Conservation (phyloP, 2,888 invertebrate species). For the Epirrhoe tristata region DNA sequence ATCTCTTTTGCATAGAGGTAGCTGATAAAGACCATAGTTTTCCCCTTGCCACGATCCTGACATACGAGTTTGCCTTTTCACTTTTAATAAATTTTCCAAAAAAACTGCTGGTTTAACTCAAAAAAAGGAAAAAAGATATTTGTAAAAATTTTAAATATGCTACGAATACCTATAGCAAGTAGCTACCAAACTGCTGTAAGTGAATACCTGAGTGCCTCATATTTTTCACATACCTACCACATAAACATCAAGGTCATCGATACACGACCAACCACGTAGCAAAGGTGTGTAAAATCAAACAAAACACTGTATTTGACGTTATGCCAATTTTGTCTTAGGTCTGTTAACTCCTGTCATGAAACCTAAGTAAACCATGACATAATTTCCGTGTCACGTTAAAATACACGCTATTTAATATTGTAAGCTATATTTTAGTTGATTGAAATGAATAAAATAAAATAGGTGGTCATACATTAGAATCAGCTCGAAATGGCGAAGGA, state of each 20-base stretch:
- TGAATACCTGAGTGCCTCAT: no score
- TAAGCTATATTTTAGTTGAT: background rate
- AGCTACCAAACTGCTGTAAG: no score
- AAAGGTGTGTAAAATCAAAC: background rate
- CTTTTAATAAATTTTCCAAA: no score
- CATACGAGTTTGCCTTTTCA: no score
- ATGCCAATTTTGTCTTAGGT: slow-evolving; percentile 1
- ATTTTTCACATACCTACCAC: no score
- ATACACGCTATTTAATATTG: background rate
- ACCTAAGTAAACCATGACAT: background rate
- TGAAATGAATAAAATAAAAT: background rate
- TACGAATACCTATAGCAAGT: no score
- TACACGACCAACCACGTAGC: background rate
- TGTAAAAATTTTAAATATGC: no score
- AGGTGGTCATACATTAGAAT: background rate
- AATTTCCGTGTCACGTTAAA: slow-evolving; percentile 19
- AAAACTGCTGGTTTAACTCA: no score
- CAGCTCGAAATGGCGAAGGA: background rate
- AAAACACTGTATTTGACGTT: background rate
- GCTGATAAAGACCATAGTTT: no score
- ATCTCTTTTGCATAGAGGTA: no score
- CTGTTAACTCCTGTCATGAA: background rate
- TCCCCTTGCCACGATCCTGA: no score
- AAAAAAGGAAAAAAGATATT: no score
- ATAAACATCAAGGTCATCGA: background rate